Base-by-base conservation (phyloP, 2,113 vertebrate species). In the Myotis davidii region DNA sequence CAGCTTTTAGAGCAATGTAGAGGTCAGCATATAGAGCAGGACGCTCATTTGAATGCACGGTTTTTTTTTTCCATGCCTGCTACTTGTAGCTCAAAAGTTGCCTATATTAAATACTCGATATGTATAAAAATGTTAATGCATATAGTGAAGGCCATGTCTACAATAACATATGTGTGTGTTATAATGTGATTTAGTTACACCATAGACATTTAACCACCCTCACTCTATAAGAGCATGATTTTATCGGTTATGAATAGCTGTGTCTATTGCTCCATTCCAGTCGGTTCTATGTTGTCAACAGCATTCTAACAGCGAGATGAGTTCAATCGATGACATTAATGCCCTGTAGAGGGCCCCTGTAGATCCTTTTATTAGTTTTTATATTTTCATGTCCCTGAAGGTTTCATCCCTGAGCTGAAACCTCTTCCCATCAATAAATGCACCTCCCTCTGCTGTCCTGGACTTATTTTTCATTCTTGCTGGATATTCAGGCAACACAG, bases 351-450 rank as follows among this genome's bases (percentile, higher is more conserved):
- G 61, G 70, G 17, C 0, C 17, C 76, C 45, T 88, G 48, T 42
- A 42, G 32, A 82, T 2, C 1, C 18, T 89, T 84, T 69, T 34
- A 59, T 29, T 69, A 27, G 76, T 39, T 85, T 94, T 86, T 85
- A 25, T 65, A 42, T 90, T 69, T 87, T 90, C 32, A 64, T 37
- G 48, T 77, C 45, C 52, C 14, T 11, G 16, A 74, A 50, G 45
- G 89, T 70, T 88, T 74, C 25, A 89, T 76, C 5, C 34, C 69
- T 77, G 52, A 87, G 14, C n/a, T 34, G 5, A 86, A 96, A 94
- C 39, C 17, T 95, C 69, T 89, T 17, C 18, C 34, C 20, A 10
- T 42, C 50, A 61, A 32, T 79, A 59, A 76, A 70, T 21, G 20
- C 23, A 52, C 9, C 11, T 83, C 34, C 14, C 21, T 74, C 32